A percentile compares a stretch with the other conserved stretches of the same genome.
Evolutionary conservation across 2,888 invertebrate genomes (phyloP).

Genomic region (Pyralis farinalis): DNA sequence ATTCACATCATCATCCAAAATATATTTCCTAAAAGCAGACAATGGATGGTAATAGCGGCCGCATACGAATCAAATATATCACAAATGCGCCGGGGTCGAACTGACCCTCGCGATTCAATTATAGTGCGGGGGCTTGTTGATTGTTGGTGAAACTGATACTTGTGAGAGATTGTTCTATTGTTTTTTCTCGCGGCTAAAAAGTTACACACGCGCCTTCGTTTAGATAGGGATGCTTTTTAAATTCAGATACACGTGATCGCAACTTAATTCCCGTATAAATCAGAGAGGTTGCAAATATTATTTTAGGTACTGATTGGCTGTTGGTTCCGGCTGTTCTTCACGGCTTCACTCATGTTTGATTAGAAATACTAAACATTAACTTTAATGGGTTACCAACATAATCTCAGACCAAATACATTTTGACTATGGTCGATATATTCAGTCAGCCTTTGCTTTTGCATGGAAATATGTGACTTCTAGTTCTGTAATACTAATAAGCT

Average conservation of each 20-base stretch:
- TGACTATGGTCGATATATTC: too few relatives aligned
- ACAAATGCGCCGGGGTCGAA: constrained; percentile 52
- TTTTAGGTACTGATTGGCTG: too few relatives aligned
- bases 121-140: constrained; percentile 65
- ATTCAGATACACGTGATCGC: too few relatives aligned
- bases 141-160: constrained; percentile 76
- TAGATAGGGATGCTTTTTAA: constrained; percentile 30
- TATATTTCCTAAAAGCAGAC: constrained; percentile 17
- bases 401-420: too few relatives aligned
- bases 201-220: constrained; percentile 53
- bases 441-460: too few relatives aligned
- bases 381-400: too few relatives aligned
- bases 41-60: constrained; percentile 42
- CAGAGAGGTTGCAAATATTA: background rate
- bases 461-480: too few relatives aligned
- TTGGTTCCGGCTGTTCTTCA: too few relatives aligned
- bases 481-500: too few relatives aligned
- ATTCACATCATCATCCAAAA: too few relatives aligned
- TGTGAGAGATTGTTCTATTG: constrained; percentile 80
- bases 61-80: constrained; percentile 73
- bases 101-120: constrained; percentile 74
- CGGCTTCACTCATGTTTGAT: too few relatives aligned
- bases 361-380: too few relatives aligned
- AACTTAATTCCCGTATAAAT: constrained; percentile 6
- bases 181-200: constrained; percentile 81